These are phyloP conservation scores for Tetramorium simillimum DNA, from an alignment of 1,140 invertebrate species.

Conservation along the genomic window DNA sequence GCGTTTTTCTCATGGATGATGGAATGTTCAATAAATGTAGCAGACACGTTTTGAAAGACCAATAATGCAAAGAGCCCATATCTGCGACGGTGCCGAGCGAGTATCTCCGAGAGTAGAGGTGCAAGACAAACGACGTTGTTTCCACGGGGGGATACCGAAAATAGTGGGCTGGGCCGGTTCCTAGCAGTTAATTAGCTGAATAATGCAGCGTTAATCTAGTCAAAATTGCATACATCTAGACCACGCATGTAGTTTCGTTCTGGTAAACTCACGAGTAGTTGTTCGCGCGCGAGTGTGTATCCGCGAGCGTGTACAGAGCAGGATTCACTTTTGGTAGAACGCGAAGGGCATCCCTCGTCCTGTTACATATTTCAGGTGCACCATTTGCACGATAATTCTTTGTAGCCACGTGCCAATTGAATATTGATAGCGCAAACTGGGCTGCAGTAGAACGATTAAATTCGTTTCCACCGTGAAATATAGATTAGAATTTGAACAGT, in stretches of 20 bases:
- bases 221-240: slow-evolving; percentile 81
- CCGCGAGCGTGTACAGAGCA: slow-evolving; percentile 33
- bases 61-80: slow-evolving; percentile 23
- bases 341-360: slow-evolving; percentile 70
- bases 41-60: background rate
- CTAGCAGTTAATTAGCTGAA: slow-evolving; percentile 83
- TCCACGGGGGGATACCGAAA: slow-evolving; percentile 72
- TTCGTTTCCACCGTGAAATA: background rate
- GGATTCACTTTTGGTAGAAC: slow-evolving; percentile 54
- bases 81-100: slow-evolving; percentile 11
- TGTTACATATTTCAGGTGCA: slow-evolving; percentile 75
- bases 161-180: slow-evolving; percentile 70
- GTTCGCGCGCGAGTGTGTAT: slow-evolving; percentile 52
- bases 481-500: background rate
- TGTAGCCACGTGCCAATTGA: slow-evolving; percentile 32
- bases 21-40: background rate
- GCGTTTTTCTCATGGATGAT: background rate
- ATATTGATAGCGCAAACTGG: slow-evolving; percentile 31
- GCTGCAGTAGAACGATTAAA: slow-evolving; percentile 14
- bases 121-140: slow-evolving; percentile 77
- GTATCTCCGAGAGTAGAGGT: slow-evolving; percentile 53
- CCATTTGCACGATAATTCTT: slow-evolving; percentile 50
- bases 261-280: slow-evolving; percentile 70
- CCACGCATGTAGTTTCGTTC: slow-evolving; percentile 78
- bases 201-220: slow-evolving; percentile 84